A percentile compares a stretch with the other conserved stretches of the same genome.
These are phyloP conservation scores for Eutrigla gurnardus DNA, from an alignment of 2,797 vertebrate genomes.

Conservation along the genomic window DNA sequence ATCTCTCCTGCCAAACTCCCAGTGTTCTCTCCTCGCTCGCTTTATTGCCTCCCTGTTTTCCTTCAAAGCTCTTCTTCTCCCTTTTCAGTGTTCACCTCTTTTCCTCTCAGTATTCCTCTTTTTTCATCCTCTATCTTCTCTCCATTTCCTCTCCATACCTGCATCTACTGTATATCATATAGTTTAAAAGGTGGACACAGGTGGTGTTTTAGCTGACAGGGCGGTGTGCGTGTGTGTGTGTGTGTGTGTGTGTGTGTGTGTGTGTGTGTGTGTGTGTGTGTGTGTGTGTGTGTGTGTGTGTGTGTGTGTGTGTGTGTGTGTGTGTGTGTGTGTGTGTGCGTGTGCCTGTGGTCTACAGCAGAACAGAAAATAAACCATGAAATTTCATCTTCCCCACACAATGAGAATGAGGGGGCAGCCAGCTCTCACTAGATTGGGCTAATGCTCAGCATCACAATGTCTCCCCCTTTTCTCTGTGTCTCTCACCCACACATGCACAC, in stretches of 20 bases:
- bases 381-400: conserved; percentile 51
- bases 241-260: conserved; percentile 5
- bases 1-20: not conserved
- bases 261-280: conserved; percentile 15
- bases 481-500: conserved; percentile 28
- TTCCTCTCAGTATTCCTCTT: not conserved
- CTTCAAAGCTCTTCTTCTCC: not conserved
- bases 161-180: conserved; percentile 2
- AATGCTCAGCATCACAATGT: conserved; percentile 31
- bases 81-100: not conserved
- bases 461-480: conserved; percentile 15
- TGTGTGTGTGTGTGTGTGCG: conserved; percentile 10
- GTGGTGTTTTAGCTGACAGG: conserved; percentile 44
- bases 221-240: too few relatives aligned
- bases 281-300: conserved; percentile 17
- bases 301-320: conserved; percentile 20
- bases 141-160: conserved; percentile 1
- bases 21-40: conserved; percentile 2
- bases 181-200: conserved; percentile 45
- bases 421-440: conserved; percentile 41
- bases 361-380: conserved; percentile 49
- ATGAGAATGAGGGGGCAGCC: conserved; percentile 37
- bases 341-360: conserved; percentile 16
- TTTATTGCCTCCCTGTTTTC: not conserved
- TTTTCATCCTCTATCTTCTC: not conserved